Base-by-base conservation (phyloP, 2,888 invertebrate genomes). In the Agapetus fuscipes region DNA sequence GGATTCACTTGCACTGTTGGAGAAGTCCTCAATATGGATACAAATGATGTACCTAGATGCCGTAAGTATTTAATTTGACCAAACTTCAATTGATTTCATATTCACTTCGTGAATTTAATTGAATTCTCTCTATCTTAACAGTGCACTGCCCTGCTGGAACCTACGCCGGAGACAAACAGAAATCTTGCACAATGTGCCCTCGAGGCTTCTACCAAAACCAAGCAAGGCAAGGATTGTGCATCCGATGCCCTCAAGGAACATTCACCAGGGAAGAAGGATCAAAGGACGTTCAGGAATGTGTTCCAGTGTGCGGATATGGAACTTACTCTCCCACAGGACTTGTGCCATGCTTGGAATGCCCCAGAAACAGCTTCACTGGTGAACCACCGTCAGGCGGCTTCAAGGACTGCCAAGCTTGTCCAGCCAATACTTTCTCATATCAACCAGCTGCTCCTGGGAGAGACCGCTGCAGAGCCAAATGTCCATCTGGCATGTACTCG, bases 111-210 rank as follows among this genome's bases (percentile, higher is more conserved):
- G 4, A 28, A 17, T 12, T 20, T 10, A 16, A 26, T 40, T 31
- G n/a, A 20, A 29, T 14, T 42, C 15, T 46, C 41, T 46, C 17
- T 45, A 39, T 38, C 37, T 44, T 71, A 74, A 50, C 54, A 88
- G 88, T 95, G 46, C 89, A 96, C 56, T 98, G 98, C 58, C 96
- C 97, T 5, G 93, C 94, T 50, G 97, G 97, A 53, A 93, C 95
- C 0, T 93, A 81, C 55, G 90, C 93, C 28, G 83, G 83, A 13
- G 85, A 86, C 51, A 89, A 90, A 53, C 90, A 93, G 64, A 86
- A 88, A 55, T 76, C 80, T 41, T 97, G 97, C 60, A 86, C 87
- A 1, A 81, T 85, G 56, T 97, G 97, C 58, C 84, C 88, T 1
- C 75, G 83, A 52, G 97, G 96, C 11, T 91, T 80, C 57, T 97